Evolutionary conservation across 2,888 invertebrate genomes (phyloP), one percentile per base, ranked within the genome.

Genomic region (Idaea aversata): DNA sequence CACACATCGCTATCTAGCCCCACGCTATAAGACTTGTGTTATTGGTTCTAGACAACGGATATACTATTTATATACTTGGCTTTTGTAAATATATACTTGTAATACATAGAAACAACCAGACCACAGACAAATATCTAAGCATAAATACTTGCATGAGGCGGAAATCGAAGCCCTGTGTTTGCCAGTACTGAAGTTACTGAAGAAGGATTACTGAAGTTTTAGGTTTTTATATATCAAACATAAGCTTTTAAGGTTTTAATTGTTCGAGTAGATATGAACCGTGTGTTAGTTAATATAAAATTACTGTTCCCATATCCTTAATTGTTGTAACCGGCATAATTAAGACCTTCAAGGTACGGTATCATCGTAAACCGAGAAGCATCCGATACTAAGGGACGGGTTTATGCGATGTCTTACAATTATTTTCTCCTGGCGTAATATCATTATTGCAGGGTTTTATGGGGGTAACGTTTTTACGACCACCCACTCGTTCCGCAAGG

Each of bases 391-490:
- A 16, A 59, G 34, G 73, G 69, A 71, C 69, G 73, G 67, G 71
- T 82, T 84, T 77, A 82, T 75, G 77, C 79, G 77, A 74, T 81
- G 81, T 83, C 79, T 78, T 81, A 84, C 85, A 82, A 84, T 86
- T 83, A 85, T 86, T 85, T 81, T 78, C 83, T 82, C 81, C 77
- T 79, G 71, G 77, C 77, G 74, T 80, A 84, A 83, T 84, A 85
- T 86, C 81, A 84, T 87, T 85, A 85, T 83, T 80, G 82, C 84
- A 71, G 75, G 75, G 67, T 83, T 87, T 87, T 87, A 86, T 84
- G 75, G 79, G 78, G 83, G 81, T 81, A 76, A 76, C 77, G 77
- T 80, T 86, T 83, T 88, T 86, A 86, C 78, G 79, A 80, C 77
- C 67, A 65, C 71, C 72, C 61, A 70, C 70, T 69, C 70, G 65